Evolutionary conservation across 2,888 invertebrate species (phyloP).

Genomic region (Eristalis tenax): DNA sequence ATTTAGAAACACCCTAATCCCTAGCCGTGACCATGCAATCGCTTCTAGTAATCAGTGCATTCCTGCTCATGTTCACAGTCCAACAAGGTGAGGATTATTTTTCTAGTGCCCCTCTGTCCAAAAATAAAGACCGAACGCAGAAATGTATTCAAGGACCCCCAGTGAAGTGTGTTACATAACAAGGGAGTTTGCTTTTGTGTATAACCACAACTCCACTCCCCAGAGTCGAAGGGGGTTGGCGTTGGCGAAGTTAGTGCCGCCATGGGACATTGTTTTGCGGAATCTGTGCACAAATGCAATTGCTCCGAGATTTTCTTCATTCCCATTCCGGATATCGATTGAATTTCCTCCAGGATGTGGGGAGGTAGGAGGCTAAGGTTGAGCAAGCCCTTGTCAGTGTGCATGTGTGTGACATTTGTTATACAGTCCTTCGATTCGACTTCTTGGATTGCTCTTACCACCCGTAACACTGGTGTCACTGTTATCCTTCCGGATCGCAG

Average conservation of each 20-base stretch:
- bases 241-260: not conserved
- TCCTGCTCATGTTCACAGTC: constrained; percentile 80
- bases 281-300: not conserved
- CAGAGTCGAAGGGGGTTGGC: not conserved
- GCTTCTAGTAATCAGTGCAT: constrained; percentile 78
- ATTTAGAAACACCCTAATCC: not conserved
- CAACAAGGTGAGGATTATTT: constrained; percentile 80
- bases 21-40: constrained; percentile 77
- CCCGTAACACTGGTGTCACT: constrained; percentile 59
- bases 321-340: constrained; percentile 56
- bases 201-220: constrained; percentile 10
- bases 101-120: constrained; percentile 1
- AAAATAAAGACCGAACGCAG: not conserved
- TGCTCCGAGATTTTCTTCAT: constrained; percentile 6
- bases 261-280: not conserved
- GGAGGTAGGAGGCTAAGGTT: not conserved
- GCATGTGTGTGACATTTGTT: constrained; percentile 40
- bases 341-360: constrained; percentile 44
- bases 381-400: not conserved
- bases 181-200: constrained; percentile 23
- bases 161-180: constrained; percentile 57
- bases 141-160: constrained; percentile 41
- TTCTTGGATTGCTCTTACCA: constrained; percentile 58
- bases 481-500: constrained; percentile 49
- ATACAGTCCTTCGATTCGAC: constrained; percentile 42